A percentile compares a stretch with the other conserved stretches of the same genome.
Evolutionary conservation across 2,888 invertebrate genomes (phyloP).

Genomic region (Metopia argyrocephala): DNA sequence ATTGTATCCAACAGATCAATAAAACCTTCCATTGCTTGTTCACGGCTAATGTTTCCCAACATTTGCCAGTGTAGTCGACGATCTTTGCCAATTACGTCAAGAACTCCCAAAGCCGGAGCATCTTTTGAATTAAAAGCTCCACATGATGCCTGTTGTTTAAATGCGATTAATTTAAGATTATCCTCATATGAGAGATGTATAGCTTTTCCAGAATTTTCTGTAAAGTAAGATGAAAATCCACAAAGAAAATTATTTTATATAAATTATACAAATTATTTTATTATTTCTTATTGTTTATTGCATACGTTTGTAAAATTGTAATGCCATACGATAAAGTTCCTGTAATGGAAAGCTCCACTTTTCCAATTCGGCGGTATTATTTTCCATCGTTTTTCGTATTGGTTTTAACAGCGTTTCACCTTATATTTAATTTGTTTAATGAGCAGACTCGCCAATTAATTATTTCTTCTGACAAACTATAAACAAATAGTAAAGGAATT

Average conservation of each 20-base stretch:
- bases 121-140: slow-evolving; percentile 88
- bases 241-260: slow-evolving; percentile 19
- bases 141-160: slow-evolving; percentile 93
- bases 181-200: slow-evolving; percentile 96
- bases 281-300: neutral
- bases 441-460: too few relatives aligned
- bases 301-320: slow-evolving; percentile 96
- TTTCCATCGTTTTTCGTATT: slow-evolving; percentile 44
- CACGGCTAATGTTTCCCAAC: slow-evolving; percentile 89
- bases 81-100: slow-evolving; percentile 97
- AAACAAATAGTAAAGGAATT: slow-evolving; percentile 44
- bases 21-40: slow-evolving; percentile 95
- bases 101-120: slow-evolving; percentile 90
- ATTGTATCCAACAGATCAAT: slow-evolving; percentile 90
- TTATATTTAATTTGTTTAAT: too few relatives aligned
- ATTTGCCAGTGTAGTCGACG: slow-evolving; percentile 95
- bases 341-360: slow-evolving; percentile 86
- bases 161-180: slow-evolving; percentile 93
- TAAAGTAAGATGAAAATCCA: slow-evolving; percentile 11
- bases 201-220: slow-evolving; percentile 99
- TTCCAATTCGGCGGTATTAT: slow-evolving; percentile 66
- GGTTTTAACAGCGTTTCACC: too few relatives aligned
- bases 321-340: slow-evolving; percentile 92
- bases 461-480: slow-evolving; percentile 23
- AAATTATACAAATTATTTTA: neutral